Evolutionary conservation across 2,113 vertebrate species (phyloP), one percentile per base, ranked within the genome.

Genomic region (Nesoenas mayeri): DNA sequence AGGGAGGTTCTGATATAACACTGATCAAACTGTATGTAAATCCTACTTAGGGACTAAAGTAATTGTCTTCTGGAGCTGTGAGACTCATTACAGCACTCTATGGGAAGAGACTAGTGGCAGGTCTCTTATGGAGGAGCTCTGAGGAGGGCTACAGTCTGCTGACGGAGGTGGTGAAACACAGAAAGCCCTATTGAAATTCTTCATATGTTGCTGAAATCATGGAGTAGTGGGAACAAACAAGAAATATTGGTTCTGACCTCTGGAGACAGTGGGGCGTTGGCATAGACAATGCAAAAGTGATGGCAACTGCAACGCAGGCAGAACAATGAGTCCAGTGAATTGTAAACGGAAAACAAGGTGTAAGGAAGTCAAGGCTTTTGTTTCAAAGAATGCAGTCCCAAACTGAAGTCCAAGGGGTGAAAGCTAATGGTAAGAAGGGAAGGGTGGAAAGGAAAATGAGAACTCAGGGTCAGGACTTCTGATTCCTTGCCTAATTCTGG

Each of bases 271-370:
- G 22, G 11, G 6, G 6, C 48, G 38, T 74, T 84, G 34, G 17
- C 26, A 53, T 11, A 31, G 15, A 40, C 32, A 53, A 13, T 1
- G 3, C 15, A 38, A 75, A 88, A 64, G 44, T 1, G 1, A 70
- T 4, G 11, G n/a, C 1, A 1, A 36, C 14, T 1, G 0, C 47
- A 62, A 12, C 32, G 25, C 22, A 69, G 44, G 25, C 34, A 88
- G 20, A 82, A 16, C n/a, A 42, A 83, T 19, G 17, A 26, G 18
- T 62, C 40, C 36, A 28, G 42, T 31, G 48, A 40, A 51, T 13
- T 57, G 34, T 31, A 79, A 69, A 47, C 28, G n/a, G 28, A 64
- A 88, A 26, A 29, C 61, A 69, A 62, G 14, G 20, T 48, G 5
- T 17, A 65, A 67, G 47, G 31, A 56, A 80, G 21, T n/a, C 61